Percentiles rank a stretch among this genome's conserved stretches.
phyloP scores from a whole-genome alignment of 2,113 vertebrate species.

The Orientallactaga bullata region DNA sequence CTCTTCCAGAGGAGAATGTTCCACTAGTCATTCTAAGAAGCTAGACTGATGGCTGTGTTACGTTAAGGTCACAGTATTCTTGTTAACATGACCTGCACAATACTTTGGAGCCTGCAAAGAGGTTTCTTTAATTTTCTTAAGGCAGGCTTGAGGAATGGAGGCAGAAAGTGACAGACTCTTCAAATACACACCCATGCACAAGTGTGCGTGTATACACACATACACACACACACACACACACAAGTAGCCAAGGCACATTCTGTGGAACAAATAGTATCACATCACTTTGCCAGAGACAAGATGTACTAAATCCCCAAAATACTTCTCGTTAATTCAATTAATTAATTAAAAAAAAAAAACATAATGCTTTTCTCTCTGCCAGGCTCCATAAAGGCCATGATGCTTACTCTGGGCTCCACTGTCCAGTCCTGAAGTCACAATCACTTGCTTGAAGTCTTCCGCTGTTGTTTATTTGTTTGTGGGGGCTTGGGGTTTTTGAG shows the following conservation, averaged over 20 bases:
- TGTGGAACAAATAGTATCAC: slow-evolving; percentile 44
- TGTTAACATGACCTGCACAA: slow-evolving; percentile 81
- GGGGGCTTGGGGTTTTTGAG: not conserved
- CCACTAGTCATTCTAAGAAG: slow-evolving; percentile 88
- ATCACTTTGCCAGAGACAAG: slow-evolving; percentile 28
- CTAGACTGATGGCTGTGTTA: slow-evolving; percentile 87
- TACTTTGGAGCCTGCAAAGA: slow-evolving; percentile 70
- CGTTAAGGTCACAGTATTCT: slow-evolving; percentile 85
- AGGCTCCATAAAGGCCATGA: not conserved
- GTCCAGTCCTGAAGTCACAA: not conserved
- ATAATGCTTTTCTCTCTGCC: slow-evolving; percentile 1
- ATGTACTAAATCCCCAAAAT: slow-evolving; percentile 21
- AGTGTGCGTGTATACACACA: not conserved
- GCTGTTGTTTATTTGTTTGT: not conserved
- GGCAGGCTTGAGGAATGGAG: slow-evolving; percentile 34
- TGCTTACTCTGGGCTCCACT: not conserved
- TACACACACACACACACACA: not conserved
- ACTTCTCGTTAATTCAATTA: slow-evolving; percentile 38
- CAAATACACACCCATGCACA: not conserved
- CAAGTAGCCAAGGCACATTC: slow-evolving; percentile 56
- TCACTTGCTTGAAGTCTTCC: not conserved
- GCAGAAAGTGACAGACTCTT: slow-evolving; percentile 57
- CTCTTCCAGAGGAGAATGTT: slow-evolving; percentile 90
- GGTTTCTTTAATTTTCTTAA: slow-evolving; percentile 46
- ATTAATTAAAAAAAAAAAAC: not conserved